Evolutionary conservation across 2,888 invertebrate genomes (phyloP).

Genomic region (Diaphora mendica): DNA sequence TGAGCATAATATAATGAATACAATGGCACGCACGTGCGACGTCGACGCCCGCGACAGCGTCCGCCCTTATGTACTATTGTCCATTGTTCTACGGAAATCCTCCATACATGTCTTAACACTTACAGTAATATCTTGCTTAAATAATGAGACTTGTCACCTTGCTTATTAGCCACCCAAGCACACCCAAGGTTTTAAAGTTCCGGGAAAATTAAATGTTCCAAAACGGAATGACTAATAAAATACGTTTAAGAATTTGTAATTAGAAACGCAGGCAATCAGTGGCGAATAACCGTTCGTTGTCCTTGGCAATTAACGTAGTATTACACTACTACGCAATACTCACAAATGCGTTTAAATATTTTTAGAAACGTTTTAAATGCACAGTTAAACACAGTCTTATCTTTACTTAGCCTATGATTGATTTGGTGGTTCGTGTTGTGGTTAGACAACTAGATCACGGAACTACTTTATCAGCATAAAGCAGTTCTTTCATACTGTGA

Average conservation of each 20-base stretch:
- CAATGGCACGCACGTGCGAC: slow-evolving; percentile 81
- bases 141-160: slow-evolving; percentile 51
- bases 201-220: not conserved
- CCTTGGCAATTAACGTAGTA: not conserved
- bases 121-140: slow-evolving; percentile 63
- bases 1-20: slow-evolving; percentile 68
- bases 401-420: slow-evolving; percentile 16
- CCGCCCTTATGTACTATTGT: slow-evolving; percentile 69
- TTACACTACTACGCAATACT: not conserved
- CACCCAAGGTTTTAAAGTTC: slow-evolving; percentile 18
- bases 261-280: not conserved
- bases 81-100: slow-evolving; percentile 83
- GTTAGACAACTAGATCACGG: slow-evolving; percentile 70
- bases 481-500: slow-evolving; percentile 62
- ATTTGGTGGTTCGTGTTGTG: slow-evolving; percentile 48
- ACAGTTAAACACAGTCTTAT: not conserved
- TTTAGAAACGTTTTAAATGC: not conserved
- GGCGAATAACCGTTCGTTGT: not conserved
- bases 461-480: slow-evolving; percentile 59
- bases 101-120: slow-evolving; percentile 76
- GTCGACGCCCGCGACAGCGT: too few species aligned
- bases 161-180: slow-evolving; percentile 33
- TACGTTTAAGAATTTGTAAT: not conserved
- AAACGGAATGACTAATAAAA: not conserved
- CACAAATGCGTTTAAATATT: not conserved